These are phyloP conservation scores for Allygus modestus DNA, from an alignment of 2,888 invertebrate species.

Conservation along the genomic window DNA sequence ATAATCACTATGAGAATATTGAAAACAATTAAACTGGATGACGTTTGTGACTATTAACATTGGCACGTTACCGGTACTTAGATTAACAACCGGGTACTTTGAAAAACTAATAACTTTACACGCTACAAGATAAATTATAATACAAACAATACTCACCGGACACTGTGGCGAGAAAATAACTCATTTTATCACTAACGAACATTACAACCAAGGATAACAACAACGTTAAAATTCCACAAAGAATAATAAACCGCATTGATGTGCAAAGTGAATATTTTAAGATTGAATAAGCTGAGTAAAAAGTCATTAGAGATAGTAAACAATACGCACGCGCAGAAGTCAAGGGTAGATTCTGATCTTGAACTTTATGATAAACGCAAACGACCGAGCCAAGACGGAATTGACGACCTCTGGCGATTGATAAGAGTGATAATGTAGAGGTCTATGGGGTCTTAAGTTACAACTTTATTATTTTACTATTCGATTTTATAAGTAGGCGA, in stretches of 20 bases:
- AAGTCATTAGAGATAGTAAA: not conserved
- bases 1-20: no score
- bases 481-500: no score
- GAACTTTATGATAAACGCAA: constrained; percentile 13
- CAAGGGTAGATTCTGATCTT: constrained; percentile 18
- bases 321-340: not conserved
- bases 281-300: not conserved
- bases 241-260: not conserved
- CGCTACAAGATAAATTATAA: no score
- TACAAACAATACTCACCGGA: no score
- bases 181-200: not conserved
- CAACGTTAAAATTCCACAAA: constrained; percentile 2
- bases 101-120: no score
- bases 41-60: no score
- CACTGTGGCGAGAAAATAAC: not conserved
- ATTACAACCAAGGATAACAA: not conserved
- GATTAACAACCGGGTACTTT: no score
- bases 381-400: not conserved
- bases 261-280: not conserved
- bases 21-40: no score
- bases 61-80: no score
- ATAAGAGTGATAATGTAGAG: no score
- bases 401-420: not conserved
- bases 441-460: no score
- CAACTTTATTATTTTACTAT: no score